Percentiles rank a stretch among this genome's conserved stretches.
These are phyloP conservation scores for Chironex yamaguchii DNA, from an alignment of 30 jellyfish, hydroid and myxozoan genomes.

Conservation along the genomic window DNA sequence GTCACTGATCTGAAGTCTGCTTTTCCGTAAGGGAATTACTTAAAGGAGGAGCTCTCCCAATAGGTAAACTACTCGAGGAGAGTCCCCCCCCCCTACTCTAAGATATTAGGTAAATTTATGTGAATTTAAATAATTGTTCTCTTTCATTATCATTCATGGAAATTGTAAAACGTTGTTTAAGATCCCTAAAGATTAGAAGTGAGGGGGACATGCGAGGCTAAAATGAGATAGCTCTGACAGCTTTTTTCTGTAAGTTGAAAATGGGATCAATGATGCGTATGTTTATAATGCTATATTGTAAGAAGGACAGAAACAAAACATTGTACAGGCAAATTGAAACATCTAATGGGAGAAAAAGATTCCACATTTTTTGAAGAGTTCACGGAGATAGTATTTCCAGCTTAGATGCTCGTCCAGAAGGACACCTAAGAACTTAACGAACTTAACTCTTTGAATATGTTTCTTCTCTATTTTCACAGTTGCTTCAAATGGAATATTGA, in stretches of 20 bases:
- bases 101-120: no score
- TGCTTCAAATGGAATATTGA: slow-evolving; percentile 11
- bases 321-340: slow-evolving; percentile 43
- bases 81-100: no score
- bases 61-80: no score
- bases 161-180: no score
- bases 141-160: no score
- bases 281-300: slow-evolving; percentile 16
- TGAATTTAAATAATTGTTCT: no score
- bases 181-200: neutral
- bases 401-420: slow-evolving; percentile 15
- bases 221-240: slow-evolving; percentile 50
- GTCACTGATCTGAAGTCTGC: no score
- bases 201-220: slow-evolving; percentile 39
- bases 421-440: no score
- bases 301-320: slow-evolving; percentile 20
- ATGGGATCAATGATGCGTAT: slow-evolving; percentile 32
- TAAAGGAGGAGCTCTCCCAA: no score
- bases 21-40: no score
- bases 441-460: slow-evolving; percentile 5
- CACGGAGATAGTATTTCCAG: slow-evolving; percentile 10
- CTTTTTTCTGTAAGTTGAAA: slow-evolving; percentile 38
- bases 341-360: slow-evolving; percentile 39
- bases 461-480: slow-evolving; percentile 3
- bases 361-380: slow-evolving; percentile 39